Evolutionary conservation across 2,797 vertebrate genomes (phyloP), one percentile per base, ranked within the genome.

Genomic region (Melanotaenia pygmaea): DNA sequence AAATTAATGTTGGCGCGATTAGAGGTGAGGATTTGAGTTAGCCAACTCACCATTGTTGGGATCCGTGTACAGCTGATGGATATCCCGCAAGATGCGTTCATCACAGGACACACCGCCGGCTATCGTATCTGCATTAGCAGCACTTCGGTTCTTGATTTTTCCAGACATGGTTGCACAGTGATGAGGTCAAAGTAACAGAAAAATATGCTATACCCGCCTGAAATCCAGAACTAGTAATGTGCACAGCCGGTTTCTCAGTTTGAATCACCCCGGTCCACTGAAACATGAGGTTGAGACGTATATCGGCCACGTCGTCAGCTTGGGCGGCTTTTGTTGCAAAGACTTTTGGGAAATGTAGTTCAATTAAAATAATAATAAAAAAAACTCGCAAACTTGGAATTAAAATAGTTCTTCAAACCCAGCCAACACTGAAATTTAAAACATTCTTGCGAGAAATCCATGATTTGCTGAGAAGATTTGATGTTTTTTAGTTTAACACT

Each of bases 41-140:
- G 72, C 40, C 22, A 50, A 81, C 91, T 92, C 81, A 93, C 92
- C 92, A 1, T 92, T 95, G 56, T 93, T 87, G 0, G 89, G 54
- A 0, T 95, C 94, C 28, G 81, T 89, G 92, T 96, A 96, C 30
- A 96, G 88, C 45, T 93, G 89, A 65, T 96, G 95, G 87, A 95
- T 96, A 61, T 96, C 95, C 74, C 94, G 87, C 71, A 96, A 68
- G 69, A 96, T 95, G 34, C 94, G 93, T 84, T 96, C 95, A 40
- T 95, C 95, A 65, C 94, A 93, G 68, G 94, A 92, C 62, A 95
- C 94, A 0, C 88, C 82, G 59, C 90, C 93, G 1, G 89, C 65
- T 53, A 93, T 67, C 0, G 86, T 72, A 5, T 94, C 93, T 5
- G 95, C 93, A 79, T 96, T 96, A 0, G 95, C 94, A 3, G 91